Base-by-base conservation (phyloP, 2,888 invertebrate genomes). In the Euzophera pinguis region DNA sequence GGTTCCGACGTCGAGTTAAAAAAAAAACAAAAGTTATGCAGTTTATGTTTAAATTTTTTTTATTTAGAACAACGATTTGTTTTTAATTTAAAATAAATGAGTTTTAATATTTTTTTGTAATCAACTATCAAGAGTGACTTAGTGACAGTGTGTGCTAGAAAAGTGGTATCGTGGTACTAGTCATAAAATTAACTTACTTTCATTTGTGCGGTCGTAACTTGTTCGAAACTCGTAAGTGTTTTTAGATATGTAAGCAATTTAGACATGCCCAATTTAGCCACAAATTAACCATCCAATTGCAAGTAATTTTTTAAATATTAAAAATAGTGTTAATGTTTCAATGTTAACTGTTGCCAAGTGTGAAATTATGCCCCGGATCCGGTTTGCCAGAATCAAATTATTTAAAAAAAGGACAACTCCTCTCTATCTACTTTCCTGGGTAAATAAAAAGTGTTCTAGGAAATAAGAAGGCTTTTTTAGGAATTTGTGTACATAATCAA, bases 1-100 rank as follows among this genome's bases (percentile, higher is more conserved):
- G 85, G 84, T 85, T 81, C 77, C 54, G 64, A 66, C 64, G 59
- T 66, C 62, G 74, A 59, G 68, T 66, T 67, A 62, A 43, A 58
- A 64, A 73, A 65, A 73, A 32, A 13, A 12, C 17, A 43, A 22
- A n/a, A 3, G 9, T 43, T 9, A 6, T 13, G 9, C 32, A 32
- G 12, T 45, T 42, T 42, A 27, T 43, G 10, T 32, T 32, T 32
- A 7, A 32, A 32, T 32, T 32, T 6, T 32, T 32, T 6, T 9
- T 10, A 1, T 2, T 32, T 9, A 9, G 7, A 8, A 4, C 1
- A 7, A 9, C 2, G 7, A 32, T 32, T 9, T 22, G 10, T 13
- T 32, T 12, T 45, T 45, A 9, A 13, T 22, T 34, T 34, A 34
- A 47, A 29, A 14, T n/a, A 35, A 38, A 13, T 43, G 50, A 14